Conservation (phyloP, 2,113 vertebrate species). For the Eleginops maclovinus region DNA sequence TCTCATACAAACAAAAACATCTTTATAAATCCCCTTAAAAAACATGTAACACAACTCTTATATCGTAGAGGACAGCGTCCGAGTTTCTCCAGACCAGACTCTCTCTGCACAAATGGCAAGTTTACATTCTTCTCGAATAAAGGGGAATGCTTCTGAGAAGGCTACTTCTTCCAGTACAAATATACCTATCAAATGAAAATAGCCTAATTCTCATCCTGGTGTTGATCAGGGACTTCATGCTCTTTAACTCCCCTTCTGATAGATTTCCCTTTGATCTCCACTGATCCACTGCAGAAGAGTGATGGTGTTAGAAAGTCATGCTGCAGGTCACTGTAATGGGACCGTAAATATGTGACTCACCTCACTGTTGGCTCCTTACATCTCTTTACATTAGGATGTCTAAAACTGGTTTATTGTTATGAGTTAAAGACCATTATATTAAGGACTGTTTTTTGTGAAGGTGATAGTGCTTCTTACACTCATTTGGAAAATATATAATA, state of each 20-base stretch:
- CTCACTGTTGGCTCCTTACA: background rate
- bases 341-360: constrained; percentile 43
- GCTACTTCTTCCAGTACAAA: constrained; percentile 37
- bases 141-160: constrained; percentile 29
- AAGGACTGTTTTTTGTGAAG: background rate
- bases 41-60: background rate
- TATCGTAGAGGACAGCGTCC: background rate
- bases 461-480: background rate
- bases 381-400: background rate
- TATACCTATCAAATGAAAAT: constrained; percentile 49
- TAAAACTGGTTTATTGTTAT: background rate
- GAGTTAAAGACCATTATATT: constrained; percentile 10
- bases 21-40: background rate
- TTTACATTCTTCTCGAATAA: constrained; percentile 36
- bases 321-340: constrained; percentile 67
- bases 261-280: constrained; percentile 61
- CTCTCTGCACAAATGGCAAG: constrained; percentile 6
- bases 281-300: constrained; percentile 56
- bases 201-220: constrained; percentile 44
- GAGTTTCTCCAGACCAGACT: background rate
- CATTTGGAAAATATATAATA: background rate
- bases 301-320: constrained; percentile 55
- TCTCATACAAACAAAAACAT: background rate
- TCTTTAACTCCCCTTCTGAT: constrained; percentile 46
- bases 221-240: constrained; percentile 44